Base-by-base conservation (phyloP, 2,888 invertebrate species). In the Odontothrips loti region DNA sequence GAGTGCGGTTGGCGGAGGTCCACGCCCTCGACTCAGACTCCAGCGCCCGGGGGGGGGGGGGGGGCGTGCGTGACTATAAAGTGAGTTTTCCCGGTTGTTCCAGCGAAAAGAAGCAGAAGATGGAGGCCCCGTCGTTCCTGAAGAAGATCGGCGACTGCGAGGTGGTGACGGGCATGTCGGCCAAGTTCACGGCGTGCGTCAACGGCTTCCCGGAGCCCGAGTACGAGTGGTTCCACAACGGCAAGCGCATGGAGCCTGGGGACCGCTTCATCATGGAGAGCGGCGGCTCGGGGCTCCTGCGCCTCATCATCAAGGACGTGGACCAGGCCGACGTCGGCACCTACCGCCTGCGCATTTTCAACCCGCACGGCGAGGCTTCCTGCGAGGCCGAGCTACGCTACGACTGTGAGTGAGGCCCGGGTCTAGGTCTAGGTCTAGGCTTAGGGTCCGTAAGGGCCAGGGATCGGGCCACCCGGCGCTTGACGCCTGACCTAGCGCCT, bases 151-250 rank as follows among this genome's bases (percentile, higher is more conserved):
- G 95, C 0, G 96, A 96, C 86, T 93, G 93, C 75, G 96, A 96
- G 87, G 91, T 96, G 81, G 93, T 93, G 87, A 93, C 93, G 85
- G 95, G 95, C 58, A 95, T 96, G 93, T 92, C 94, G 79, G 96
- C 95, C 81, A 96, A 96, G 88, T 96, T 97, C 87, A 97, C 96
- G n/a, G 96, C 96, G 81, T 96, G 96, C 87, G 93, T 94, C 80
- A 93, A 94, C 79, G 97, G 97, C 82, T 90, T 91, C 82, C 97
- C 97, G 0, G 96, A 96, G 82, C 96, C 96, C 0, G 94, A 94
- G 82, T 95, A 94, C 80, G 95, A 96, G 86, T 94, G 94, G 94
- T 96, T 92, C 89, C 92, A 94, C 85, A 93, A 95, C 87, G 93
- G 93, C 83, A 91, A 93, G 85, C 91, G 92, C 86, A 85, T 96